Base-by-base conservation (phyloP, 1,140 invertebrate species). In the Eupeodes corollae region DNA sequence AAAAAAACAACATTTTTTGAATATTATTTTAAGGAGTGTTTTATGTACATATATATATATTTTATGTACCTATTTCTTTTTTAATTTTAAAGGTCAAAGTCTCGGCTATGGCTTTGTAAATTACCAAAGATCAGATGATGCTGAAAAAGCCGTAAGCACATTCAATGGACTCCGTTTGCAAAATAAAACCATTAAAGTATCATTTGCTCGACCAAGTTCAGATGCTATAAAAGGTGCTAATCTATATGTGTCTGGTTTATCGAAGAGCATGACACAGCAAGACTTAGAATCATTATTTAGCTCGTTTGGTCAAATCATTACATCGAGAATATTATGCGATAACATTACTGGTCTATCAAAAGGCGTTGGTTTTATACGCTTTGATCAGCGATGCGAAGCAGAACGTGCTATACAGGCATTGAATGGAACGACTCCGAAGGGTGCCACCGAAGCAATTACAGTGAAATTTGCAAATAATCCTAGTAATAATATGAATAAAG, bases 151-250 rank as follows among this genome's bases (percentile, higher is more conserved):
- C 42, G 86, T 91, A 48, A 84, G 83, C 67, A 86, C 84, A 48
- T 73, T 91, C 44, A 90, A 91, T 72, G 86, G 87, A 46, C 72
- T 91, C 51, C 73, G 85, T 57, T 74, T 91, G 53, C 87, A 91
- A 69, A 91, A 91, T 72, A 91, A 91, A 75, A 86, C 84, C 47
- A 90, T 91, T 57, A 91, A 91, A 82, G 88, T 91, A 54, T 91
- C 88, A 56, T 86, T 86, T 70, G 88, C 88, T 60, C 78, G 88
- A 69, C 88, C 88, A 52, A 88, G 84, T 72, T 86, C 84, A 68
- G 88, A 91, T 72, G 82, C 82, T 51, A 91, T 91, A 64, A 91
- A 90, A 75, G 86, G 87, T 64, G 86, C 88, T 61, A 91, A 91
- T 73, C 75, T 91, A 47, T 91, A 91, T 73, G 87, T 91, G 56